Base-by-base conservation (phyloP, 2,888 invertebrate species). In the Phalera bucephala region DNA sequence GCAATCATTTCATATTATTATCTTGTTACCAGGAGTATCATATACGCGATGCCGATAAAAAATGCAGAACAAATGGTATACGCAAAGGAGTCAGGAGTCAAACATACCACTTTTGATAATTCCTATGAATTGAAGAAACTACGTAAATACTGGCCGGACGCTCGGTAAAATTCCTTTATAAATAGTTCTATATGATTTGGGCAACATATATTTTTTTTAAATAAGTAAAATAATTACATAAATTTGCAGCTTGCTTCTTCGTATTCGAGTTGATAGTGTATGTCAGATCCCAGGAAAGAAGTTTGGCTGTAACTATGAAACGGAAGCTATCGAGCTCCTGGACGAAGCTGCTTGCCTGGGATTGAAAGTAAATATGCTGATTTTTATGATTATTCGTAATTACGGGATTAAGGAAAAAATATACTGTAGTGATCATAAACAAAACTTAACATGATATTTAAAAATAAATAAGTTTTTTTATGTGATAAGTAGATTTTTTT, bases 241-340 rank as follows among this genome's bases (percentile, higher is more conserved):
- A 31, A 26, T 41, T 43, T 11, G n/a, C 37, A 55, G 55, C 13
- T 37, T 58, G 11, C 35, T 64, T 6, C 48, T 73, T 12, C 57
- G 73, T 21, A 61, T 73, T 22, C 56, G 57, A 22, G 58, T 70
- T 2, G 69, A 68, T 9, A 46, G 65, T 3, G 56, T 59, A 0
- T 56, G 68, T 28, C 27, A 55, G 5, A 67, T 63, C 31, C 54
- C 54, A n/a, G 66, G 67, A 1, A 59, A 64, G 1, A 72, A 74
- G 35, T 74, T 69, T 33, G 74, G 73, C 2, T 73, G 71, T 33
- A 62, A 70, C 14, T 68, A 54, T 33, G 64, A 67, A 26, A 64
- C 64, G 0, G 73, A 73, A 39, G 73, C 72, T 0, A 35, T 54
- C 2, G 40, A 47, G 6, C 40, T 76, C 10, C 44, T 76, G 11